Base-by-base conservation (phyloP, 2,888 invertebrate species). In the Patella depressa region DNA sequence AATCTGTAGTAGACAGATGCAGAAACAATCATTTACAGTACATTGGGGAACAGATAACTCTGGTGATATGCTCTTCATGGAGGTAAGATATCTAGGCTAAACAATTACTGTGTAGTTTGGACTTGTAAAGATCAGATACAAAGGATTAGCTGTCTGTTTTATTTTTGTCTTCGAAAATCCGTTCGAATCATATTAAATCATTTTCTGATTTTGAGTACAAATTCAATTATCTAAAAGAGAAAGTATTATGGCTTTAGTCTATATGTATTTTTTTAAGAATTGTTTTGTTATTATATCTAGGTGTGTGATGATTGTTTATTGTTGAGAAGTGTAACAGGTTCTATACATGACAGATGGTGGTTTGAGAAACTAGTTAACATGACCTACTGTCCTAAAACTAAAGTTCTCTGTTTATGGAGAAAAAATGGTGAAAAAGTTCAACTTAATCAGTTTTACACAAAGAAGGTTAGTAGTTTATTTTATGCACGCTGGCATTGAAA, bases 381-480 rank as follows among this genome's bases (percentile, higher is more conserved):
- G 98, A 99, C 99, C 0, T 99, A 98, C 92, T 98, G 98, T 86
- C 99, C 99, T 0, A 99, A 99, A 93, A 99, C 98, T 89, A 96
- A 97, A 92, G 96, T 99, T 14, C 93, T 99, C 82, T 99, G 99
- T 92, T 94, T 99, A 80, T 99, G 99, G 98, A 94, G 98, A 88
- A 95, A 97, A 87, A 96, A 96, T 90, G 98, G 88, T 9, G 91
- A 91, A 73, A 89, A 91, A 79, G 91, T 91, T 78, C 88, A 91
- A 81, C 88, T 91, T 72, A 98, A 99, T 93, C 99, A 99, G 93
- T 99, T 99, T 93, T 98, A 98, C 91, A 99, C 99, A 0, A 97
- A 97, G 92, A 99, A 99, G 95, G 98, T 98, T 91, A 88, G 86
- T 79, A 9, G 7, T 45, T 45, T 45, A 45, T 45, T 45, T 7